Evolutionary conservation across 2,113 vertebrate species (phyloP).

Genomic region (Dicerorhinus sumatrensis): DNA sequence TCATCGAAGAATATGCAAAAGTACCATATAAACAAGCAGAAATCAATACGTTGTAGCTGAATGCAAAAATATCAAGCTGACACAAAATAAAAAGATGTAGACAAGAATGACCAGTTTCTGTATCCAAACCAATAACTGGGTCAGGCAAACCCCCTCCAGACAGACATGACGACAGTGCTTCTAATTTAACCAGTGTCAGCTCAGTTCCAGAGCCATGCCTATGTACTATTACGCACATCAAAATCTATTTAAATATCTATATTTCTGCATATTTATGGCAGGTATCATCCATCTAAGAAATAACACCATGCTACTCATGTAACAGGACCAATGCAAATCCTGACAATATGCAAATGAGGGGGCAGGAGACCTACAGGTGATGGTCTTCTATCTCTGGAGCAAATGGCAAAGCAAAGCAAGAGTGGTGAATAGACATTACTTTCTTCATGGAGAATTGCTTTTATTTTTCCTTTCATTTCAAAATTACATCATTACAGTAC

Average conservation of each 20-base stretch:
- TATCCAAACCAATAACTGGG: neutral
- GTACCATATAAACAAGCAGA: neutral
- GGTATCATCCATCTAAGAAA: neutral
- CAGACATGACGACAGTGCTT: neutral
- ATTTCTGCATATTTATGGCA: neutral
- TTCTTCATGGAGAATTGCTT: neutral
- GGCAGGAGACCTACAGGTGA: fast-evolving
- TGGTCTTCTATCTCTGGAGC: neutral
- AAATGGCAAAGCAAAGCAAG: neutral
- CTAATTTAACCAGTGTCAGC: neutral
- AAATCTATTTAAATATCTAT: neutral
- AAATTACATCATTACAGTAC: neutral
- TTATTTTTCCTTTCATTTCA: neutral
- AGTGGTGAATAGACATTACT: neutral
- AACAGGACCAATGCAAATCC: neutral
- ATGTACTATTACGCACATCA: no score
- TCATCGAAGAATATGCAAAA: fast-evolving
- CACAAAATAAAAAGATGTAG: neutral
- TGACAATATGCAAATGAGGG: fast-evolving
- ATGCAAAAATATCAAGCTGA: neutral
- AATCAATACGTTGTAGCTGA: fast-evolving
- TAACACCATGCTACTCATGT: fast-evolving
- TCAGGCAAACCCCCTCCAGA: neutral
- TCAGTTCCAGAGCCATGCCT: neutral
- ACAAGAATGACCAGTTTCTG: neutral